A percentile compares a stretch with the other conserved stretches of the same genome.
These are phyloP conservation scores for Semicossyphus pulcher DNA, from an alignment of 2,113 vertebrate genomes.

Conservation along the genomic window DNA sequence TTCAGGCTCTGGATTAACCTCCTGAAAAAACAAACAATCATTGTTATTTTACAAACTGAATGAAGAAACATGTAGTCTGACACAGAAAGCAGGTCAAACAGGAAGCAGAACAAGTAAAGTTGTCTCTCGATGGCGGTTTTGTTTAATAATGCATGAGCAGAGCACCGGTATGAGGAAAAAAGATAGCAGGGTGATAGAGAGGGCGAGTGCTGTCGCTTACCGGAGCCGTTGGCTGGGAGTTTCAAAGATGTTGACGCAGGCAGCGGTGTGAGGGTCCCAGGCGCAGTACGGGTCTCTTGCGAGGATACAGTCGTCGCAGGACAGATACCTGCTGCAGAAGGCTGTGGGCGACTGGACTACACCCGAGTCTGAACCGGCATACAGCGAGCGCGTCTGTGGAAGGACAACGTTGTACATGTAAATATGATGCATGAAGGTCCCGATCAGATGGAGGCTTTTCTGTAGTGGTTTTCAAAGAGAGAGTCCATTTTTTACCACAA, in stretches of 20 bases:
- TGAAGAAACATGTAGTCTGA: background rate
- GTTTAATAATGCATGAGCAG: background rate
- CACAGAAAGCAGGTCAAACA: slow-evolving; percentile 31
- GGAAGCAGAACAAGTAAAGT: background rate
- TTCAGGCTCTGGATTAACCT: slow-evolving; percentile 88
- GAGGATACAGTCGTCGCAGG: slow-evolving; percentile 91
- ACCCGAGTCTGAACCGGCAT: slow-evolving; percentile 90
- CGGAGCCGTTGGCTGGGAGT: slow-evolving; percentile 9
- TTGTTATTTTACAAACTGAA: background rate
- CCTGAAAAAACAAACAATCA: slow-evolving; percentile 79
- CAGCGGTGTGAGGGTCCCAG: slow-evolving; percentile 82
- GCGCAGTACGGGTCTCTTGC: slow-evolving; percentile 96
- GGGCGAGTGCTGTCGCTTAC: background rate
- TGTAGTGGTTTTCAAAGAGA: too few relatives aligned
- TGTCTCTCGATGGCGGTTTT: background rate
- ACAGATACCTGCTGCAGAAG: slow-evolving; percentile 89
- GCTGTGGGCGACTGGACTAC: slow-evolving; percentile 93
- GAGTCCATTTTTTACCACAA: too few relatives aligned
- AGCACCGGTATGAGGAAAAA: slow-evolving; percentile 6
- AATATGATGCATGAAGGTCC: too few relatives aligned
- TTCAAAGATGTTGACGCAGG: slow-evolving; percentile 84
- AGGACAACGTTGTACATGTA: background rate
- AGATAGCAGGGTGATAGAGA: background rate
- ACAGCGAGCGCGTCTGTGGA: slow-evolving; percentile 87
- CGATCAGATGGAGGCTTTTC: too few relatives aligned